Base-by-base conservation (phyloP, 1,140 invertebrate genomes). In the Telenomus remus region DNA sequence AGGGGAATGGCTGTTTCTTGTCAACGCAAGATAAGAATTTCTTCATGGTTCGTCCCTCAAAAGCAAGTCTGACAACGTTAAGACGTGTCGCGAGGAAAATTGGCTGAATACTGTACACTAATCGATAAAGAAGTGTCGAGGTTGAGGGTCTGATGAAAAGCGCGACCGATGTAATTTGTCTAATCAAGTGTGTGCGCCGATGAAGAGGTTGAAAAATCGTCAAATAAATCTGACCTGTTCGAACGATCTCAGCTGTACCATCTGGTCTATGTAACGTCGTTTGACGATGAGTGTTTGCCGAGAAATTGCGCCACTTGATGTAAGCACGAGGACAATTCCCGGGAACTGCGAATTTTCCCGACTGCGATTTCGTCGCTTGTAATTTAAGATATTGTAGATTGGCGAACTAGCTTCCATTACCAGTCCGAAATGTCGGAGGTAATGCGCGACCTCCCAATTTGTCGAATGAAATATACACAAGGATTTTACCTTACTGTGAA, bases 321-420 rank as follows among this genome's bases (percentile, higher is more conserved):
- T 46, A 48, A 55, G 39, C 43, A 47, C 56, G 13, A 15, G 51
- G 46, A 43, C 59, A 47, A 57, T 73, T 39, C 48, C 44, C 4
- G n/a, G 69, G 13, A 53, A 72, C 47, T 57, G 48, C 48, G 42
- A 64, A 46, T 72, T 72, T 72, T 64, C 69, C 56, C 42, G 47
- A 59, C 46, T 53, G 47, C 53, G 60, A 72, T 64, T 72, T 59
- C 59, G 60, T 53, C 59, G 54, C 42, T 14, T 11, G 54, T 53
- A 72, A 64, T 72, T 51, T 64, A 59, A 57, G 69, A 71, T 71
- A 71, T 71, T 71, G 68, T 60, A 72, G 48, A 54, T 51, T 59
- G 19, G 39, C 47, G 59, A 71, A 48, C 44, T 27, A 53, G 46
- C 59, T 71, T 50, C 46, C 56, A 64, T 71, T 71, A 71, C 14